phyloP scores from a whole-genome alignment of 2,113 vertebrate genomes.

The Orthochromis malagaraziensis region DNA sequence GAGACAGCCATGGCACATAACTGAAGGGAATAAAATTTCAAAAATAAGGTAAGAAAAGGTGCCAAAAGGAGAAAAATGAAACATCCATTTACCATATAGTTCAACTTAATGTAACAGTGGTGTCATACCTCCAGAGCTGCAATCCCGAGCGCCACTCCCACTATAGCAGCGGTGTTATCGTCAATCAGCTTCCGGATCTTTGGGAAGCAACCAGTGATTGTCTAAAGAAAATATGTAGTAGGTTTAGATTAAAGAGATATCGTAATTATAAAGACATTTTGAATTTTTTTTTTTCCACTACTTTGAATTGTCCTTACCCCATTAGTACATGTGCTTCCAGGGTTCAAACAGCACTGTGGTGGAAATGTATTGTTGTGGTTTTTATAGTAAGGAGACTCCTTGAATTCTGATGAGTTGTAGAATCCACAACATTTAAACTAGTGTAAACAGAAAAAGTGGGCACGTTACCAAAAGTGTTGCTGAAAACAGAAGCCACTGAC shows the following conservation, averaged over 20 bases:
- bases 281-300: too few species aligned
- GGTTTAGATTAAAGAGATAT: background rate
- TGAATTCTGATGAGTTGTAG: slow-evolving; percentile 68
- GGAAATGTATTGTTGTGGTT: slow-evolving; percentile 28
- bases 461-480: background rate
- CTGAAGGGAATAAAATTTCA: slow-evolving; percentile 24
- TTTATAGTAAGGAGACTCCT: slow-evolving; percentile 42
- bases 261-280: background rate
- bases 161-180: slow-evolving; percentile 57
- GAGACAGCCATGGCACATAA: slow-evolving; percentile 68
- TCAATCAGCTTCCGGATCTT: slow-evolving; percentile 57
- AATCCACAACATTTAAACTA: slow-evolving; percentile 77
- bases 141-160: slow-evolving; percentile 69
- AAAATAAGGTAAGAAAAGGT: background rate
- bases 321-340: background rate
- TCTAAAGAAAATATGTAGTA: background rate
- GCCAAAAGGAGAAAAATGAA: background rate
- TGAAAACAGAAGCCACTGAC: background rate
- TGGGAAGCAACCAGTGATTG: slow-evolving; percentile 57
- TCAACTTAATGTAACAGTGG: background rate
- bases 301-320: background rate
- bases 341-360: slow-evolving; percentile 44
- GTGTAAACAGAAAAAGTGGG: background rate
- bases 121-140: slow-evolving; percentile 72
- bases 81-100: background rate